Evolutionary conservation across 2,888 invertebrate genomes (phyloP).

Genomic region (Calliopum simillimum): DNA sequence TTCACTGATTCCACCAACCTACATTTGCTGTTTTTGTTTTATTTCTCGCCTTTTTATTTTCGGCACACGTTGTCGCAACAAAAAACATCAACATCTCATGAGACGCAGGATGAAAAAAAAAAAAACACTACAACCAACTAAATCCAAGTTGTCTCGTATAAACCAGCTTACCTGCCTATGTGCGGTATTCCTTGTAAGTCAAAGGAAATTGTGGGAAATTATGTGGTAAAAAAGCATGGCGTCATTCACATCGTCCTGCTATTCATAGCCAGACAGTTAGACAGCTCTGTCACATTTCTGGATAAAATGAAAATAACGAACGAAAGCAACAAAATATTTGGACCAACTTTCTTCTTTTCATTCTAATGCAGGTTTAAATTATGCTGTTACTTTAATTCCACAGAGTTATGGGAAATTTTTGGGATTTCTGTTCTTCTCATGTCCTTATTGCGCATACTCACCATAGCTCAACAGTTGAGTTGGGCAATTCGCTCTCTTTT

Average conservation of each 20-base stretch:
- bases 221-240: too few relatives aligned
- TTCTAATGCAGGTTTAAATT: too few relatives aligned
- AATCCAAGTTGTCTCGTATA: background rate
- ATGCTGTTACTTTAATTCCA: too few relatives aligned
- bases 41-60: too few relatives aligned
- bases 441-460: slow-evolving; percentile 35
- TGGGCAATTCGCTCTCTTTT: background rate
- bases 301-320: background rate
- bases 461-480: slow-evolving; percentile 38
- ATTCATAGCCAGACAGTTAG: slow-evolving; percentile 5
- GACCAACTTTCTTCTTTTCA: background rate
- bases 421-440: background rate
- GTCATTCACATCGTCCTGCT: background rate
- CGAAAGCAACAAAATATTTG: background rate
- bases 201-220: too few relatives aligned
- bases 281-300: background rate
- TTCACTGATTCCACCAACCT: background rate
- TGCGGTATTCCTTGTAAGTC: too few relatives aligned
- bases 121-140: background rate
- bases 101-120: too few relatives aligned
- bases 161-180: too few relatives aligned
- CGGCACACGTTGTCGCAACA: too few relatives aligned
- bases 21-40: background rate
- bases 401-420: slow-evolving; percentile 17
- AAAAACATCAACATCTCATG: background rate